Base-by-base conservation (phyloP, 1,140 invertebrate species). In the Spodoptera litura region DNA sequence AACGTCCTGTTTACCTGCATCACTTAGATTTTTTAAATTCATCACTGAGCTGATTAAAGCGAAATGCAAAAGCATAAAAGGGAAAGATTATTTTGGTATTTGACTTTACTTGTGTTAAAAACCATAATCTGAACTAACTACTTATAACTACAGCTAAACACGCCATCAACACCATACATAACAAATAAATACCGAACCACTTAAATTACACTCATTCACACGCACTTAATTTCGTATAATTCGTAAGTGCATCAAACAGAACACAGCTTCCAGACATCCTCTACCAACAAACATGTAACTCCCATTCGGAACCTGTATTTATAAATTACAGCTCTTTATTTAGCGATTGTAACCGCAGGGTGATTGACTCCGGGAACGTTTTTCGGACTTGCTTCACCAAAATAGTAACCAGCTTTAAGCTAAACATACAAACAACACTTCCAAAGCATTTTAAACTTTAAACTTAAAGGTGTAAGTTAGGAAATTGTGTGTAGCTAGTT, bases 321-420 rank as follows among this genome's bases (percentile, higher is more conserved):
- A 53, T 49, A 66, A 77, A 12, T 15, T 51, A 20, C 12, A 77
- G 20, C n/a, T 58, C 73, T 53, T 53, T 53, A 56, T 68, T 56
- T 20, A 68, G 20, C 62, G 64, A 77, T 66, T 75, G 61, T 77
- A 82, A 79, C 73, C 68, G 44, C 38, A 80, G 73, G 81, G 81
- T 82, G 81, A 82, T 82, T 82, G 81, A 82, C 81, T 80, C 35
- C 53, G 13, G 9, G 56, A 44, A 12, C 78, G 52, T 66, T 70
- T 82, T 82, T 80, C 78, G 81, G 79, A 59, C 74, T n/a, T 58
- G 49, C 73, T 59, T 72, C 20, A 78, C 81, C 52, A 58, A 82
- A 82, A 80, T 82, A 82, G 79, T 73, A 44, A 10, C 20, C 52
- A 38, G 31, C 25, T 51, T 64, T 78, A 35, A 55, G 56, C 35